A percentile compares a stretch with the other conserved stretches of the same genome.
Evolutionary conservation across 2,888 invertebrate species (phyloP).

Genomic region (Syrista parreyssii): DNA sequence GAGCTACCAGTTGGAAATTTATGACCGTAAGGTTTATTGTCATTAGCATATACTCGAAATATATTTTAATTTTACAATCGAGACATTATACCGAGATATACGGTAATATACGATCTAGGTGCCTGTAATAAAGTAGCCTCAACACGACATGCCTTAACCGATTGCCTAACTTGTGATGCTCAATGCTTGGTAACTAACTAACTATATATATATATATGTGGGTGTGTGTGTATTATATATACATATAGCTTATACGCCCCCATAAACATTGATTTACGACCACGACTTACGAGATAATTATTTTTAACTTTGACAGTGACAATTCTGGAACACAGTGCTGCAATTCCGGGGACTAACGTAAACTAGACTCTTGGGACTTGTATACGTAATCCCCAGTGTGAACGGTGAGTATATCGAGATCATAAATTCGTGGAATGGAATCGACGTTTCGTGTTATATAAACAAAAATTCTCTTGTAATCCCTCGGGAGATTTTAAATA

Average conservation of each 20-base stretch:
- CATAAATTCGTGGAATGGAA: neutral
- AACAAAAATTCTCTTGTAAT: neutral
- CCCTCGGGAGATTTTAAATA: neutral
- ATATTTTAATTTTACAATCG: slow-evolving; percentile 39
- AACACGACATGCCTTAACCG: slow-evolving; percentile 19
- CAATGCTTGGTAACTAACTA: neutral
- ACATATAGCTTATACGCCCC: neutral
- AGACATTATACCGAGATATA: slow-evolving; percentile 24
- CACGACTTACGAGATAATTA: neutral
- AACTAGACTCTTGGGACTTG: neutral
- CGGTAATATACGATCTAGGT: slow-evolving; percentile 31
- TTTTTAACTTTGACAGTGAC: neutral
- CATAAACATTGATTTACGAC: neutral
- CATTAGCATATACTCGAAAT: slow-evolving; percentile 40
- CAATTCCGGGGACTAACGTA: neutral
- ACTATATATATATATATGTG: neutral
- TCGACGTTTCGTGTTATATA: neutral
- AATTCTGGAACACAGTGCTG: neutral
- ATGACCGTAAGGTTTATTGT: slow-evolving; percentile 30
- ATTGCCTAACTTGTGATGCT: slow-evolving; percentile 20
- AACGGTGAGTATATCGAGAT: neutral
- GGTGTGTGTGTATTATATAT: no score
- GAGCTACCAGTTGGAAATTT: slow-evolving; percentile 26
- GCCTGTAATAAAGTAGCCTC: slow-evolving; percentile 30
- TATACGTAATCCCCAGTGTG: neutral